A percentile compares a stretch with the other conserved stretches of the same genome.
These are phyloP conservation scores for Cybosia mesomella DNA, from an alignment of 2,888 invertebrate genomes.

Conservation along the genomic window DNA sequence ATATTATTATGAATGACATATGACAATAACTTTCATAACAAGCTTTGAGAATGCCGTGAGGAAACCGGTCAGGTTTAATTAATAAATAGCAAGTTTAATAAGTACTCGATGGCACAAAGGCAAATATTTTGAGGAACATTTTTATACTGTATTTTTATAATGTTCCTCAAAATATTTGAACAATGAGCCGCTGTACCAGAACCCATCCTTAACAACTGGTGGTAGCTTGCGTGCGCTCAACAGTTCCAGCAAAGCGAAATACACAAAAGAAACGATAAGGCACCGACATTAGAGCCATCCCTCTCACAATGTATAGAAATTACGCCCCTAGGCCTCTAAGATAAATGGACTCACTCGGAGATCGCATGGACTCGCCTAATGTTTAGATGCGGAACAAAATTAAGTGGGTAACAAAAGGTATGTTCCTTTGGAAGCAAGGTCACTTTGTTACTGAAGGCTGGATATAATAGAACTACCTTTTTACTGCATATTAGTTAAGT, in stretches of 20 bases:
- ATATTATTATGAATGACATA: too few relatives aligned
- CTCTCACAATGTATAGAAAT: constrained; percentile 66
- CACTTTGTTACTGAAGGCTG: constrained; percentile 6
- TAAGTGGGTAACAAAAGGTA: constrained; percentile 31
- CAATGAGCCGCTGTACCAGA: constrained; percentile 16
- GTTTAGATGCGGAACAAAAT: constrained; percentile 32
- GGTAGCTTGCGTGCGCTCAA: constrained; percentile 63
- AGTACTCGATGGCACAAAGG: too few relatives aligned
- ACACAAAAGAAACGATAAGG: constrained; percentile 73
- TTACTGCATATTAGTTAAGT: not conserved
- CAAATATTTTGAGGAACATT: too few relatives aligned
- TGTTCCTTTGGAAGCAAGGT: constrained; percentile 15
- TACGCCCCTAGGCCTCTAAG: constrained; percentile 58
- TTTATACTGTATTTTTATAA: too few relatives aligned
- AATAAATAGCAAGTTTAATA: too few relatives aligned
- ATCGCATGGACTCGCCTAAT: constrained; percentile 46
- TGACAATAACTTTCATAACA: too few relatives aligned
- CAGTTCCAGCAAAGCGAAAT: constrained; percentile 63
- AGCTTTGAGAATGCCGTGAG: too few relatives aligned
- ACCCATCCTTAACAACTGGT: constrained; percentile 41
- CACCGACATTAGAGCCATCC: constrained; percentile 63
- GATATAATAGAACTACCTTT: not conserved
- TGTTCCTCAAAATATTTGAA: not conserved
- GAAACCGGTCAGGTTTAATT: too few relatives aligned
- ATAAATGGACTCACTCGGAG: constrained; percentile 53